Base-by-base conservation (phyloP, 2,797 vertebrate species). In the Alosa sapidissima region DNA sequence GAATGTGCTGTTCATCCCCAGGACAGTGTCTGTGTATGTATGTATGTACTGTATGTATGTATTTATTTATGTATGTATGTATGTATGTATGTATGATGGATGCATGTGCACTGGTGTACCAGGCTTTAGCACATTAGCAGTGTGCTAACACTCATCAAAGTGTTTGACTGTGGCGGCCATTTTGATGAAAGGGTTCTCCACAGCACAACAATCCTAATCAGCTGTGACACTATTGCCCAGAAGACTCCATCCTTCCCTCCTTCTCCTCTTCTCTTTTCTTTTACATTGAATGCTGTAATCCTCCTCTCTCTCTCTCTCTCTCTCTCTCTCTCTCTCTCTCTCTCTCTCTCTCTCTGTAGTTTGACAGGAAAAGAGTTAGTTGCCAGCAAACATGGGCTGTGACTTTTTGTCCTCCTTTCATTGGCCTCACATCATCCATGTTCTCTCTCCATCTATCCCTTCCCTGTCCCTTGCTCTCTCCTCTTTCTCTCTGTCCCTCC, bases 131-230 rank as follows among this genome's bases (percentile, higher is more conserved):
- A 14, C 41, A 47, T 78, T 78, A 78, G 72, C 41, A 47, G 72
- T 14, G 16, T 47, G 72, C 72, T 78, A 78, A 78, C 72, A 78
- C 72, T 78, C 41, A 78, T 78, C 72, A 47, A 78, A 47, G 72
- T 21, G 41, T 72, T 72, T 13, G 28, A 72, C 33, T 72, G 33
- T 19, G 72, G 72, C 72, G 47, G 72, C 72, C 72, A 78, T 78
- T 78, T 78, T 78, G 72, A 78, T 78, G 16, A 78, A 78, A 45
- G 36, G 36, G 0, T 45, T 78, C 72, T 78, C 72, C 72, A 3
- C 72, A 78, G 72, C 21, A 19, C 72, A 78, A 78, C 16, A 78
- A 47, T 78, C 13, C 72, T 78, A 41, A 72, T 60, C 28, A 78
- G 72, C 72, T 78, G 72, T 78, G 72, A 47, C 5, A 36, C 41